Evolutionary conservation across 2,113 vertebrate genomes (phyloP), one percentile per base, ranked within the genome.

Genomic region (Eonycteris spelaea): DNA sequence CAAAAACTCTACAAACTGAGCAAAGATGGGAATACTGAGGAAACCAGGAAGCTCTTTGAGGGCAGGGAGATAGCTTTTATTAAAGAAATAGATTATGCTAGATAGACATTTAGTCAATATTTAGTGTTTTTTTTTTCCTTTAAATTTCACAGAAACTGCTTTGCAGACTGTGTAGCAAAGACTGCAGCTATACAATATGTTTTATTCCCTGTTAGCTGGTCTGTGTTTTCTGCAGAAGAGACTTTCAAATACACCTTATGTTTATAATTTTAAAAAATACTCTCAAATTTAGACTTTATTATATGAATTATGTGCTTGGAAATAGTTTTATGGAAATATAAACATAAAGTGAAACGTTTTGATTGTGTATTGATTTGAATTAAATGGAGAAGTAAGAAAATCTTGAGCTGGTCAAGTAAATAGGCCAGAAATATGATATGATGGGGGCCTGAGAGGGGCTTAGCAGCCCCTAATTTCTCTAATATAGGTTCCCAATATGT

Each of bases 1-100:
- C 91, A 57, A 86, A 91, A 97, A 80, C 57, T 84, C 82, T 26
- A 95, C 79, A 90, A 84, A 51, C 40, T 90, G 70, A 94, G 40
- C 16, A 71, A 90, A 19, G 19, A 10, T 78, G 57, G 26, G 3
- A 19, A 55, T 77, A 35, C 14, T 2, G 15, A 93, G 38, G 19
- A 87, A 26, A 5, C 15, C 2, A 35, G 53, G 7, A 53, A 71
- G 35, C 6, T 79, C 18, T 57, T 82, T 38, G 45, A 87, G 14
- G 74, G 18, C 38, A 87, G 33, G 8, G 38, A 70, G 35, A 79
- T 75, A 30, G 14, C 1, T 89, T 91, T 85, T 84, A 53, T 48
- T 68, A 95, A 95, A 95, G 68, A 94, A 73, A 57, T 38, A 38
- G 8, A 33, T 83, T 89, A 71, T 68, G 21, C 8, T 35, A 74